Base-by-base conservation (phyloP, 1,140 invertebrate genomes). In the Ylistrum balloti region DNA sequence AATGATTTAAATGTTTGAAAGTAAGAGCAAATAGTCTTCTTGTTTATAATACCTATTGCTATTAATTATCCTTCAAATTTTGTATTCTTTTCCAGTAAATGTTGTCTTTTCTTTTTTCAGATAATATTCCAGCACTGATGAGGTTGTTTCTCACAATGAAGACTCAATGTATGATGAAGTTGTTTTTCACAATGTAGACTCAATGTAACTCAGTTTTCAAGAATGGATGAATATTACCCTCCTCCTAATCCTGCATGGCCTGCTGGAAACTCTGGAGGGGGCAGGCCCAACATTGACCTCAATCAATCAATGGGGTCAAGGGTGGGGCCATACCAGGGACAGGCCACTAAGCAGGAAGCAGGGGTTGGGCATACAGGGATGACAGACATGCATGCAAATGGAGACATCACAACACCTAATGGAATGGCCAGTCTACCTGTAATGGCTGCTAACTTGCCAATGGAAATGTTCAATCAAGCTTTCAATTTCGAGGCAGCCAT, bases 401-500 rank as follows among this genome's bases (percentile, higher is more conserved):
- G 56, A 28, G 56, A 74, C 28, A n/a, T 74, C 11, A 9, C 22
- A 74, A 28, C 56, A 9, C n/a, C 56, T 28, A 74, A 74, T 74
- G 56, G 56, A 17, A 74, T n/a, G 22, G 3, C 22, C n/a, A 74
- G 22, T 74, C 1, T 74, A 28, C 56, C 56, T 74, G 56, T 34
- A 48, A 88, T 35, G 41, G 48, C 56, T 85, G 86, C 91, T 20
- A 87, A 86, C n/a, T 35, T 91, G 20, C 87, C 85, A 48, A 85
- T 87, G 20, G 86, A 89, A 15, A 91, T 91, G 91, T 91, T 91
- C n/a, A 87, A 90, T 56, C 89, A 90, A 38, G 86, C 91, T 74
- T 85, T 91, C 33, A 91, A 91, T 41, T 91, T 91, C 90, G 91
- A 91, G 48, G 38, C 89, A 41, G 89, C 91, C 34, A 86, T 86